Conservation (phyloP, 2,113 vertebrate species). For the Hymenochirus boettgeri region DNA sequence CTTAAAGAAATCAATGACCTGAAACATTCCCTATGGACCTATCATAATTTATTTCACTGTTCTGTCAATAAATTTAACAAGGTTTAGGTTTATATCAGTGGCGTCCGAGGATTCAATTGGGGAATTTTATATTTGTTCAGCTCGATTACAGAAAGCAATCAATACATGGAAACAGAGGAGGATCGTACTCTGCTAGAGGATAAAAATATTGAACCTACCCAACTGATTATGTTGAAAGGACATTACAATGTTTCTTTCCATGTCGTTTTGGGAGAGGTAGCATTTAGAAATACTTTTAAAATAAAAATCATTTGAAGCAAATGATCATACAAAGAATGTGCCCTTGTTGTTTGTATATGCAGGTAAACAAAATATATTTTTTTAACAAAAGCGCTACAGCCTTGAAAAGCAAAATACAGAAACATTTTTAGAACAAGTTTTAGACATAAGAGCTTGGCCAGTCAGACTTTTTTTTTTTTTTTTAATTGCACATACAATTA, state of each 20-base stretch:
- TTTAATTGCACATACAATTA: too few species aligned
- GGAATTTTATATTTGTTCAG: conserved; percentile 79
- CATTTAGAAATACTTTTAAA: conserved; percentile 16
- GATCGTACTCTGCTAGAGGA: conserved; percentile 39
- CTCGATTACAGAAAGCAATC: conserved; percentile 74
- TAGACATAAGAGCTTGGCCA: too few species aligned
- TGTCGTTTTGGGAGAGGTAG: conserved; percentile 7
- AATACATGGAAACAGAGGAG: conserved; percentile 58
- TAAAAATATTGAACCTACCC: conserved; percentile 40
- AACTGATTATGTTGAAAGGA: conserved; percentile 43
- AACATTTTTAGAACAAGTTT: too few species aligned
- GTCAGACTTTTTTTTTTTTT: too few species aligned
- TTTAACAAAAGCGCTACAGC: too few species aligned
- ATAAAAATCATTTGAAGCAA: neutral
- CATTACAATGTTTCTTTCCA: conserved; percentile 37
- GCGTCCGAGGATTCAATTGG: conserved; percentile 78
- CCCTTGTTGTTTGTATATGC: neutral
- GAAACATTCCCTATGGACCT: conserved; percentile 73
- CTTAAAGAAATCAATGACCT: conserved; percentile 79
- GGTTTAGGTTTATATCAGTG: conserved; percentile 82
- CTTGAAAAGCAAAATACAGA: too few species aligned
- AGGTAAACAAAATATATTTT: neutral
- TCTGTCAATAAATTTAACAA: conserved; percentile 93
- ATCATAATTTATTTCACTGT: conserved; percentile 89
- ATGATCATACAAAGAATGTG: neutral